Base-by-base conservation (phyloP, 2,797 vertebrate species). In the Staurois parvus region DNA sequence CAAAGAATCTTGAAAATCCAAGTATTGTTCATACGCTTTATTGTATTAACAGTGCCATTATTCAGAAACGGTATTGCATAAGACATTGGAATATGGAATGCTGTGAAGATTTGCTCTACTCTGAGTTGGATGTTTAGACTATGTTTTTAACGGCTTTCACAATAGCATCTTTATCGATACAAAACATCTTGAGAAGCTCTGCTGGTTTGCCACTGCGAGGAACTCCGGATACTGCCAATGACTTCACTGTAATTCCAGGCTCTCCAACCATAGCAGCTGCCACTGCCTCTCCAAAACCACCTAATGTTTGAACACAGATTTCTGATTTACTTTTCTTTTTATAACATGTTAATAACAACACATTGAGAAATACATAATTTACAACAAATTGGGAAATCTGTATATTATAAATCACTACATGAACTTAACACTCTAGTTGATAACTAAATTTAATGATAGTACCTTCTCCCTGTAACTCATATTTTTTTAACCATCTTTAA, bases 201-300 rank as follows among this genome's bases (percentile, higher is more conserved):
- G 91, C 89, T 0, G 95, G 91, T 83, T 96, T 97, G 87, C 96
- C 96, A 0, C 96, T 97, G 83, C 95, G 94, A 1, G 96, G 95
- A 32, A 97, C 92, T 0, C 93, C 93, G 81, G 90, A 84, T 21
- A 97, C 95, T 0, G 96, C 96, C 90, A 97, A 87, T 76, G 94
- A 94, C 24, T 85, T 89, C 77, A 96, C 89, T 0, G 88, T 93
- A 89, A 97, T 68, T 0, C 94, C 92, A 0, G 94, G 93, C 85
- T 96, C 95, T 0, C 95, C 94, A 85, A 95, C 87, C 0, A 96
- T 87, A 0, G 93, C 94, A 0, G 94, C 90, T 0, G 91, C 92
- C 79, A 97, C 94, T 0, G 96, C 95, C 82, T 97, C 96, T 2
- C 96, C 96, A 17, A 97, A 93, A 90, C 96, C 96, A 84, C 96